phyloP scores from a whole-genome alignment of 2,113 vertebrate species.

The Toxotes chatareus region DNA sequence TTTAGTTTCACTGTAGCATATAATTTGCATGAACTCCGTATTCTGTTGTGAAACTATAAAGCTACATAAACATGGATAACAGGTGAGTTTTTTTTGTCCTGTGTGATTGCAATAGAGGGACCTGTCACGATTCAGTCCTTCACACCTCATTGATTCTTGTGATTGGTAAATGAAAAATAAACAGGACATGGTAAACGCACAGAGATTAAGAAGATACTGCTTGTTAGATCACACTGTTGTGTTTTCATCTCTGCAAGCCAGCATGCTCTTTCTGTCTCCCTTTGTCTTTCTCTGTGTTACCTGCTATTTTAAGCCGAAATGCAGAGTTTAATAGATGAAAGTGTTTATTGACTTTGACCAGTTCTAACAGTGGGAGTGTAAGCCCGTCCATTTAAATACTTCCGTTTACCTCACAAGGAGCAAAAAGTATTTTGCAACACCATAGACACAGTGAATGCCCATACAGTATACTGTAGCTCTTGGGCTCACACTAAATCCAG shows the following conservation, averaged over 20 bases:
- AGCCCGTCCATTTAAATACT: slow-evolving; percentile 41
- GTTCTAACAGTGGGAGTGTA: slow-evolving; percentile 31
- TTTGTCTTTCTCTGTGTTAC: slow-evolving; percentile 18
- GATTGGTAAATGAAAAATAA: slow-evolving; percentile 56
- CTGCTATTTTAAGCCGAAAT: slow-evolving; percentile 35
- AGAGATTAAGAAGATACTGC: slow-evolving; percentile 30
- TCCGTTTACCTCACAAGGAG: slow-evolving; percentile 1
- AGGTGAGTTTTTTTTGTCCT: background rate
- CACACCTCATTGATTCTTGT: slow-evolving; percentile 48
- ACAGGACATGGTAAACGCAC: slow-evolving; percentile 30
- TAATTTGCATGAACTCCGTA: background rate
- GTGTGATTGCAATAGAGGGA: slow-evolving; percentile 2
- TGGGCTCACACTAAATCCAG: slow-evolving; percentile 29
- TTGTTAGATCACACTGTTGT: slow-evolving; percentile 21
- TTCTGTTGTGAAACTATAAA: background rate
- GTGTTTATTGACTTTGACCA: slow-evolving; percentile 60
- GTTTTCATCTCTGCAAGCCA: slow-evolving; percentile 15
- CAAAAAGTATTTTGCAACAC: slow-evolving; percentile 20
- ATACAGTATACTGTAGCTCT: slow-evolving; percentile 4
- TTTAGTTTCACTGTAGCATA: background rate
- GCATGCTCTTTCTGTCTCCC: slow-evolving; percentile 9
- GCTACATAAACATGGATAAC: slow-evolving; percentile 13
- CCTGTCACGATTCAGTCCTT: slow-evolving; percentile 41
- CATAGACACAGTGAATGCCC: slow-evolving; percentile 19
- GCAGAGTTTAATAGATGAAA: slow-evolving; percentile 48